These are phyloP conservation scores for Hippasteria phrygiana DNA, from an alignment of 53 echinoderm and acorn worm species.

Conservation along the genomic window DNA sequence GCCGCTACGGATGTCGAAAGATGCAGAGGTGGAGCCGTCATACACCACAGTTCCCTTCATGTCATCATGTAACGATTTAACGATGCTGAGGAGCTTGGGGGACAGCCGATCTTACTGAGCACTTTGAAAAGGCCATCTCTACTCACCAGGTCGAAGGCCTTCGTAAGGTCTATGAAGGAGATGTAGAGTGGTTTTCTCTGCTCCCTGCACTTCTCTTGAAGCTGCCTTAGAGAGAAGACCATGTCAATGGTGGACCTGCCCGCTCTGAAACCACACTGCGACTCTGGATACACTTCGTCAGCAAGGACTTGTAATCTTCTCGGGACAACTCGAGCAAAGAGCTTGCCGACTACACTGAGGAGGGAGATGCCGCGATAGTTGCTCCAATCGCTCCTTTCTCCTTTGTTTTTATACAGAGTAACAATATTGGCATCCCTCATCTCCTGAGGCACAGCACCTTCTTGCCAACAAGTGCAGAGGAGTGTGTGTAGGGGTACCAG, in stretches of 20 bases:
- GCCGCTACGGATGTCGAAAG: constrained; percentile 1
- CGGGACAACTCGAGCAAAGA: constrained; percentile 56
- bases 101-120: constrained; percentile 50
- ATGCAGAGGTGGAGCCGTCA: neutral
- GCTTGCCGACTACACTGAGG: constrained; percentile 44
- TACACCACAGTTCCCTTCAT: constrained; percentile 26
- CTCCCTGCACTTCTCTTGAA: constrained; percentile 63
- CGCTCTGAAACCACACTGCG: constrained; percentile 69
- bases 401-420: neutral
- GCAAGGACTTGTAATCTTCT: constrained; percentile 53
- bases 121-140: constrained; percentile 37
- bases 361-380: neutral
- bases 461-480: too few relatives aligned
- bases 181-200: constrained; percentile 43
- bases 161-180: constrained; percentile 73
- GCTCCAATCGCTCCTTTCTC: neutral
- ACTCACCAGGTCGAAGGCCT: constrained; percentile 67
- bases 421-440: neutral
- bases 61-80: neutral
- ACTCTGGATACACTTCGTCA: constrained; percentile 50
- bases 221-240: constrained; percentile 57
- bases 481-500: too few relatives aligned
- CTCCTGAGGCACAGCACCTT: neutral
- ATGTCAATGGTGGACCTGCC: constrained; percentile 76
- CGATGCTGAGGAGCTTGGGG: constrained; percentile 39